These are phyloP conservation scores for Philopedon plagiatum DNA, from an alignment of 2,888 invertebrate species.

Conservation along the genomic window DNA sequence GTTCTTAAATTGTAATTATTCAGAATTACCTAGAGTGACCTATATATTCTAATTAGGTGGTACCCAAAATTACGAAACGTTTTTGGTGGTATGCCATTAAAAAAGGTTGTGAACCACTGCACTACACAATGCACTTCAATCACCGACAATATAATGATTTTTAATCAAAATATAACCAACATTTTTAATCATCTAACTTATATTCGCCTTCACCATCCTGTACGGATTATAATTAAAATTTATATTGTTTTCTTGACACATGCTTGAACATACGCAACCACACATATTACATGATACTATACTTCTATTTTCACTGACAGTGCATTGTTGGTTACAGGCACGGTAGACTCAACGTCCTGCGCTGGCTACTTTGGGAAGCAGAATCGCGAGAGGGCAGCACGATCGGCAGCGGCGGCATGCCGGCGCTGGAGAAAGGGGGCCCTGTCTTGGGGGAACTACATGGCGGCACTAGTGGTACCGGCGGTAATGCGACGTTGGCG, in stretches of 20 bases:
- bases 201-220: not conserved
- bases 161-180: too few species aligned
- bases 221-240: not conserved
- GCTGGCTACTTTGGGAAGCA: conserved; percentile 75
- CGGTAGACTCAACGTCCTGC: conserved; percentile 72
- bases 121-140: too few species aligned
- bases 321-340: conserved; percentile 66
- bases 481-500: conserved; percentile 82
- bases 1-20: too few species aligned
- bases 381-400: conserved; percentile 58
- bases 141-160: too few species aligned
- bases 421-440: conserved; percentile 70
- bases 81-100: too few species aligned
- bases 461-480: conserved; percentile 73
- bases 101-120: too few species aligned
- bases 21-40: too few species aligned
- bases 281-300: not conserved
- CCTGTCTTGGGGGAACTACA: conserved; percentile 55
- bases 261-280: not conserved
- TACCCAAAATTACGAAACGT: too few species aligned
- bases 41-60: too few species aligned
- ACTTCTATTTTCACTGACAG: not conserved
- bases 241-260: not conserved
- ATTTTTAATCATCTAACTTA: too few species aligned
- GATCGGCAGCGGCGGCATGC: conserved; percentile 63